Conservation (phyloP, 2,888 invertebrate species). For the Parapristionchus giblindavisi region DNA sequence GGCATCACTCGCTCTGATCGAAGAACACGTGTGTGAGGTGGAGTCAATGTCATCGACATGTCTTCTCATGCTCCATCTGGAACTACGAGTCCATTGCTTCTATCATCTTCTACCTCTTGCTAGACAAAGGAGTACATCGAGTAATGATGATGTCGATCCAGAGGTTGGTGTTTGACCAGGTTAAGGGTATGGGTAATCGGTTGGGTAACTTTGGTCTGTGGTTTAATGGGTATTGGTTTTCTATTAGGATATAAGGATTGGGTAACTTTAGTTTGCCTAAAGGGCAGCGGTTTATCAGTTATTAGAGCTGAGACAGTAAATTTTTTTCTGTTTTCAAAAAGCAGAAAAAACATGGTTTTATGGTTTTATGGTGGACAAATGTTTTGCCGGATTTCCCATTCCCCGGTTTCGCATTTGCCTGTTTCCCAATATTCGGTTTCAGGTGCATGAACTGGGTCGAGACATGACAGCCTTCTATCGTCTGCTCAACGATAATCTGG, state of each 20-base stretch:
- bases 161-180: constrained; percentile 46
- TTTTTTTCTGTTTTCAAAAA: too few species aligned
- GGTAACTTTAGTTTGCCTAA: too few species aligned
- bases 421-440: constrained; percentile 59
- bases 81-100: constrained; percentile 91
- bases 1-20: constrained; percentile 59
- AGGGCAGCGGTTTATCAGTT: too few species aligned
- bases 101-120: constrained; percentile 82
- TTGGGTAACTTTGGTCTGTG: too few species aligned
- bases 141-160: constrained; percentile 65
- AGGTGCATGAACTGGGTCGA: constrained; percentile 82
- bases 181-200: too few species aligned
- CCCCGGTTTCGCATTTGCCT: neutral
- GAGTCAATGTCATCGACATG: constrained; percentile 89
- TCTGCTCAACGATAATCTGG: constrained; percentile 80
- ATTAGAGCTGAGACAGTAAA: too few species aligned
- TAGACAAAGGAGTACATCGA: constrained; percentile 66
- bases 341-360: too few species aligned
- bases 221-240: too few species aligned
- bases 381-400: neutral
- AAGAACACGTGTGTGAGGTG: constrained; percentile 57
- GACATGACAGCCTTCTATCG: constrained; percentile 80
- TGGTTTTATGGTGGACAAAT: too few species aligned
- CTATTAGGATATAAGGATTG: too few species aligned
- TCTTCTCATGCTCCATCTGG: constrained; percentile 88